Evolutionary conservation across 2,888 invertebrate species (phyloP), one percentile per base, ranked within the genome.

Genomic region (Lithophane semibrunnea): DNA sequence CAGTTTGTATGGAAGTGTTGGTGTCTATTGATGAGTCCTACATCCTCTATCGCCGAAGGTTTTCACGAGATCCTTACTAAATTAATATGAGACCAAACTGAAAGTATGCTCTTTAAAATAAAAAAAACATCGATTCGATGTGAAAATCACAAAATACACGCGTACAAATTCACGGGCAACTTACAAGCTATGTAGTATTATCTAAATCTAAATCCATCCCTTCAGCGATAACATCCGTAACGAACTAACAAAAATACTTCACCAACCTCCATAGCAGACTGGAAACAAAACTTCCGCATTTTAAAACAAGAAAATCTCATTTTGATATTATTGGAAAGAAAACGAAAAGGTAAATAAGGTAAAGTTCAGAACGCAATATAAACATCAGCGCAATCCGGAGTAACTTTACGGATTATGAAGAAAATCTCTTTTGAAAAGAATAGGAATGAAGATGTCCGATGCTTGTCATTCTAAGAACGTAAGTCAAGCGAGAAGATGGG

Each of bases 311-410:
- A 76, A 77, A 74, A 83, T 64, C 81, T 54, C 24, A 74, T 80
- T 80, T 83, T 63, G 56, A 74, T 77, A 72, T 52, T 47, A 54
- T 56, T 63, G 47, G 52, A 49, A 54, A 77, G 37, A 47, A 73
- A 71, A 56, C 63, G 21, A 54, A 49, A 52, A 75, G 61, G 67
- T 75, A 77, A 77, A 74, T 75, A 83, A 85, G 73, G 49, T 73
- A 66, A 67, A 82, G 67, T 80, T 74, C 56, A 54, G 75, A 78
- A 70, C 47, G 56, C 75, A 75, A 83, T 76, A 83, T 68, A 78
- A 80, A 86, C 77, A 86, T 65, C 75, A 44, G 61, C 73, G 64
- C 47, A 69, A 80, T 66, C 60, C 71, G 54, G 52, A 49, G 44
- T 5, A 76, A 75, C 73, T 77, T 77, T 73, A 42, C 47, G 75